Evolutionary conservation across 2,797 vertebrate species (phyloP).

Genomic region (Dermochelys coriacea): DNA sequence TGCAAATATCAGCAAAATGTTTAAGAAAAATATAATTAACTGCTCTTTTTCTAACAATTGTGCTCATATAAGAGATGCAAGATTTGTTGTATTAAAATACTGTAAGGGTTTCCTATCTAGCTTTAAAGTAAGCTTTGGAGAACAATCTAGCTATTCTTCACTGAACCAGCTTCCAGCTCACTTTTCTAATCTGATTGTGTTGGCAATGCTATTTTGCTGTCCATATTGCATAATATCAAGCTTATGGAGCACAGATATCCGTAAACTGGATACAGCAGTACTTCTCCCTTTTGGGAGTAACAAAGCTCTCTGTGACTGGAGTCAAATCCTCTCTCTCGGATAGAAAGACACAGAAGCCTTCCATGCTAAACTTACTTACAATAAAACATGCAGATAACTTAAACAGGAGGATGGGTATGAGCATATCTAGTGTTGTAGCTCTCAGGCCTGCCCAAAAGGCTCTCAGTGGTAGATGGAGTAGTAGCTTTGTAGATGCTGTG

Average conservation of each 20-base stretch:
- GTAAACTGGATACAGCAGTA: neutral
- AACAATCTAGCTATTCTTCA: neutral
- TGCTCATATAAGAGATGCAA: constrained; percentile 9
- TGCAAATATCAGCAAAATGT: constrained; percentile 34
- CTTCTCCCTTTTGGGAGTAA: constrained; percentile 10
- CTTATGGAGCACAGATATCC: neutral
- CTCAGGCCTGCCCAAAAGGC: neutral
- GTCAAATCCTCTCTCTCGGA: constrained; percentile 5
- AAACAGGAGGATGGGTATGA: neutral
- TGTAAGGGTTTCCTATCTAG: constrained; percentile 1
- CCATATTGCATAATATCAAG: constrained; percentile 3
- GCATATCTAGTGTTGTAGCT: neutral
- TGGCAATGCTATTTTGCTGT: neutral
- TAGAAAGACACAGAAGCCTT: neutral
- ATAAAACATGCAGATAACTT: neutral
- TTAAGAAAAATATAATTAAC: constrained; percentile 33
- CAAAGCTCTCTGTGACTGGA: neutral
- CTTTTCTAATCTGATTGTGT: neutral
- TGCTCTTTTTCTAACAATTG: constrained; percentile 11
- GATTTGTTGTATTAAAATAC: constrained; percentile 2
- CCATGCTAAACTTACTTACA: neutral
- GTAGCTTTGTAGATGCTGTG: neutral
- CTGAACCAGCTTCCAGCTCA: neutral
- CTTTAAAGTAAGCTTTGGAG: neutral
- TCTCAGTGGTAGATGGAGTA: neutral